phyloP scores from a whole-genome alignment of 37 sponge, comb jelly and placozoan genomes.

The Beroe forskalii region DNA sequence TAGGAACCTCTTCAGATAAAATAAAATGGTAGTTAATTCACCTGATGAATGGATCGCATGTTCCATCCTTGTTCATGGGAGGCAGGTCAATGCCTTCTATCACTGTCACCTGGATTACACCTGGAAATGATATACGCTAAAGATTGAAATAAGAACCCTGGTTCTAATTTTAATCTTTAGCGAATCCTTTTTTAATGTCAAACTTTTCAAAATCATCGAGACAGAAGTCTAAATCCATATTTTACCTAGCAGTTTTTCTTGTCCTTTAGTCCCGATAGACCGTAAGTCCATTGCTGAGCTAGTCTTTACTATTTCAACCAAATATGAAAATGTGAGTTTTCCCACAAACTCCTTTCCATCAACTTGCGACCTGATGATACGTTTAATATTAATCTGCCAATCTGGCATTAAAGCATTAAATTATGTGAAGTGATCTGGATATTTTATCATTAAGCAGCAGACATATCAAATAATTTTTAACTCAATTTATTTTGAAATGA shows the following conservation, averaged over 20 bases:
- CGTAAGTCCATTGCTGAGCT: neutral
- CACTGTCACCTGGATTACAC: constrained; percentile 35
- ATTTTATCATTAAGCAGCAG: too few species aligned
- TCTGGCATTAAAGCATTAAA: too few species aligned
- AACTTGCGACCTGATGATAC: constrained; percentile 38
- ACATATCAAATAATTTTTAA: too few species aligned
- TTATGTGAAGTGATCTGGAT: too few species aligned
- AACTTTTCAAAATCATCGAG: too few species aligned
- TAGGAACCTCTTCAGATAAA: neutral
- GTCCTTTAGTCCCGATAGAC: constrained; percentile 48
- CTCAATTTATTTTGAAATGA: too few species aligned
- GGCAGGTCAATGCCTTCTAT: constrained; percentile 58
- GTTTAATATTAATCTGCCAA: neutral
- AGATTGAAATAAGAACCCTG: too few species aligned
- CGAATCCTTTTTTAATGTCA: too few species aligned
- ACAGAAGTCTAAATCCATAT: too few species aligned
- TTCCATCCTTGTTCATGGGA: constrained; percentile 61
- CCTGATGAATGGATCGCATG: constrained; percentile 63
- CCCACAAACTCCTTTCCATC: constrained; percentile 49
- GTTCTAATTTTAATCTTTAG: too few species aligned
- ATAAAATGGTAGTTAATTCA: neutral
- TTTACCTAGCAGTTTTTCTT: constrained; percentile 20
- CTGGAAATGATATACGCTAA: neutral
- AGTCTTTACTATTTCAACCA: constrained; percentile 39
- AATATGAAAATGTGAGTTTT: constrained; percentile 28